Evolutionary conservation across 1,140 invertebrate species (phyloP).

Genomic region (Palaemon carinicauda): DNA sequence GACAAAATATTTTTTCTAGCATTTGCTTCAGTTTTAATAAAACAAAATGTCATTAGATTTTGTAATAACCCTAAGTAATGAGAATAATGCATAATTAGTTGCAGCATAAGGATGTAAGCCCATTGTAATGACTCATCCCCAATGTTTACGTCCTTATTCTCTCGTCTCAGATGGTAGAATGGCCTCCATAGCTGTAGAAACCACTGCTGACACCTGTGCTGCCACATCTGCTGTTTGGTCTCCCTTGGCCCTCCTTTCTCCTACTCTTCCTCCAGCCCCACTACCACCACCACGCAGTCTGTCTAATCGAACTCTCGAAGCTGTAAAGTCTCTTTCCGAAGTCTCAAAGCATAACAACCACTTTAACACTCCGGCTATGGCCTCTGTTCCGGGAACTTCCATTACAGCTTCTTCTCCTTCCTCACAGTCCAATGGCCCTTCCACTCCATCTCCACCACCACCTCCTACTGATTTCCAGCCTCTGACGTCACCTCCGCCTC

Average conservation of each 20-base stretch:
- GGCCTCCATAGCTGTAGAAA: constrained; percentile 32
- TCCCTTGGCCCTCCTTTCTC: not conserved
- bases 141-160: constrained; percentile 26
- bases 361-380: not conserved
- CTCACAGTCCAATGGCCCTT: not conserved
- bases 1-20: no score
- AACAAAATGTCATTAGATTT: no score
- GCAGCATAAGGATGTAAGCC: not conserved
- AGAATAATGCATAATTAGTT: no score
- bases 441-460: not conserved
- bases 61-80: no score
- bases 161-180: constrained; percentile 57
- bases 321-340: not conserved
- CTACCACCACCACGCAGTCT: constrained; percentile 37
- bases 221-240: constrained; percentile 17
- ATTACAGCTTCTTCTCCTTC: not conserved
- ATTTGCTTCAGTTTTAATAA: no score
- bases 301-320: not conserved
- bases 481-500: not conserved
- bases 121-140: not conserved
- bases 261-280: not conserved
- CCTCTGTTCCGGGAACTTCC: not conserved
- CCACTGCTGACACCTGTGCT: constrained; percentile 13
- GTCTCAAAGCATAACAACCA: not conserved
- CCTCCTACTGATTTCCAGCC: not conserved